Conservation (phyloP, 2,797 vertebrate genomes). For the Scleropages formosus region DNA sequence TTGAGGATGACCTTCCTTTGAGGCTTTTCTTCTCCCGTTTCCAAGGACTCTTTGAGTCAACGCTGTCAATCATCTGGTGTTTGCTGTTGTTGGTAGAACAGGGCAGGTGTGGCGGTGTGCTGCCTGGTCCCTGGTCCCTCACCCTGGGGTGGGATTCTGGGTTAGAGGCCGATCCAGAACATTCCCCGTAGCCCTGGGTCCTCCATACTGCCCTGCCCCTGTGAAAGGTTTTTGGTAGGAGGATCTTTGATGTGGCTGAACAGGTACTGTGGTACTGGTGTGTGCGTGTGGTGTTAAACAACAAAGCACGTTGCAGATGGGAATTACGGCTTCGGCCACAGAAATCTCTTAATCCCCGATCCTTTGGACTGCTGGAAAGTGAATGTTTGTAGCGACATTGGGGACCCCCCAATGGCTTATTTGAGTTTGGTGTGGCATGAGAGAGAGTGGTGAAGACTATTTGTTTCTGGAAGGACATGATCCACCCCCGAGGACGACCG, state of each 20-base stretch:
- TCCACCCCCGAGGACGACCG: conserved; percentile 47
- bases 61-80: not conserved
- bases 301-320: too few relatives aligned
- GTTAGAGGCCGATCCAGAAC: too few relatives aligned
- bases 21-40: not conserved
- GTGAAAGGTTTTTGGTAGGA: not conserved
- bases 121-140: not conserved
- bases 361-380: not conserved
- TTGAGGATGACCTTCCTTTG: not conserved
- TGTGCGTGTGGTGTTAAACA: not conserved
- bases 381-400: too few relatives aligned
- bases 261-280: not conserved
- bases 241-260: not conserved
- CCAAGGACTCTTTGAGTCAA: conserved; percentile 10
- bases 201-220: too few relatives aligned
- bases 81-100: not conserved
- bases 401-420: too few relatives aligned
- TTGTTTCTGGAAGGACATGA: conserved; percentile 38
- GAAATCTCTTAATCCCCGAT: not conserved
- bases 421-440: too few relatives aligned
- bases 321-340: not conserved
- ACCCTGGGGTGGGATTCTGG: not conserved
- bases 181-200: too few relatives aligned
- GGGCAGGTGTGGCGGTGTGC: not conserved
- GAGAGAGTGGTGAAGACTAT: conserved; percentile 11